Conservation (phyloP, 2,888 invertebrate genomes). For the Caenorhabditis becei region DNA sequence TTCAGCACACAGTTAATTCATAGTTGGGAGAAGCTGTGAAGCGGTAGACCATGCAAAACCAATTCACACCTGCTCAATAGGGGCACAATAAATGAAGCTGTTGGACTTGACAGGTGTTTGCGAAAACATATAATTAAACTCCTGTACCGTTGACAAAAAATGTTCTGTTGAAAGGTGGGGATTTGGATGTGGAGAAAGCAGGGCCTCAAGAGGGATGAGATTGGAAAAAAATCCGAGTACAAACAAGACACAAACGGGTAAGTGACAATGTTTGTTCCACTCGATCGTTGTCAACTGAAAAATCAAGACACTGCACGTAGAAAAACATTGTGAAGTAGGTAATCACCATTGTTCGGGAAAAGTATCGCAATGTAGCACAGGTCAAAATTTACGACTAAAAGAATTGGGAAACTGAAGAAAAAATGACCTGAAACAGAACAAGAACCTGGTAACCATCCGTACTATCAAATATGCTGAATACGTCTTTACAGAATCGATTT, state of each 20-base stretch:
- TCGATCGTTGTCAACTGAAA: constrained; percentile 7
- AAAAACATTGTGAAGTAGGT: constrained; percentile 12
- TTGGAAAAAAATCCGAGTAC: constrained; percentile 33
- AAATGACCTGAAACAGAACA: too few species aligned
- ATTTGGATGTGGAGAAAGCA: not conserved
- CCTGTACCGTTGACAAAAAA: constrained; percentile 9
- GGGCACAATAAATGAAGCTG: constrained; percentile 55
- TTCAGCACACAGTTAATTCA: not conserved
- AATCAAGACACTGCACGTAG: not conserved
- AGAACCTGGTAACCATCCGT: too few species aligned
- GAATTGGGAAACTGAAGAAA: too few species aligned
- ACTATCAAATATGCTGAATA: too few species aligned
- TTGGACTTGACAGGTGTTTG: constrained; percentile 49
- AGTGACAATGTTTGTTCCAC: constrained; percentile 61
- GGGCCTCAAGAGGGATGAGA: constrained; percentile 16
- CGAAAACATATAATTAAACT: constrained; percentile 58
- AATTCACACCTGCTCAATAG: constrained; percentile 61
- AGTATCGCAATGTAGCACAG: too few species aligned
- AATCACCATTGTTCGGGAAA: not conserved
- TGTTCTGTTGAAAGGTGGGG: not conserved
- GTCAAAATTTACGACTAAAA: too few species aligned
- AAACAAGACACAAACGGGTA: constrained; percentile 49
- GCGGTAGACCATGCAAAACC: constrained; percentile 49
- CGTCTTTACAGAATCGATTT: too few species aligned
- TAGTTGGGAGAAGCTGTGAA: not conserved